A percentile compares a stretch with the other conserved stretches of the same genome.
Conservation (phyloP, 2,888 invertebrate genomes). For the Thecocarcelia acutangulata region DNA sequence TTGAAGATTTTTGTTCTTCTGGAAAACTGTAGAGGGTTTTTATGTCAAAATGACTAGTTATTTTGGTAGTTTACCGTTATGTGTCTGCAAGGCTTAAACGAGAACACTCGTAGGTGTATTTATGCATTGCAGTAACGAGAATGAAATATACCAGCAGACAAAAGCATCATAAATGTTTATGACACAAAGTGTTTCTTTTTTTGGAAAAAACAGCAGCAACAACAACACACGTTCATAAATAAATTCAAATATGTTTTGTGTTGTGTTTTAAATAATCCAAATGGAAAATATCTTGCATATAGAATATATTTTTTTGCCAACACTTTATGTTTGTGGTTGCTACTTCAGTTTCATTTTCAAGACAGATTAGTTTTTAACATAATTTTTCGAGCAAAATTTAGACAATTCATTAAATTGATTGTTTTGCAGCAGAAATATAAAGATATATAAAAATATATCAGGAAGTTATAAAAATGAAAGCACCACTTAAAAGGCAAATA, state of each 20-base stretch:
- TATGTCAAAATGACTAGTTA: conserved; percentile 65
- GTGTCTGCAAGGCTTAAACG: conserved; percentile 8
- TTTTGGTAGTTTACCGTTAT: conserved; percentile 52
- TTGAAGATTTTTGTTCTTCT: conserved; percentile 18
- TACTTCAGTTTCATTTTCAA: not conserved
- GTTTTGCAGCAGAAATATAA: not conserved
- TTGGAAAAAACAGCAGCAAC: not conserved
- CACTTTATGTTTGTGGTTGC: not conserved
- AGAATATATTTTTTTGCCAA: not conserved
- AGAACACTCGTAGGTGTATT: not conserved
- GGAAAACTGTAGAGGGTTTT: conserved; percentile 48
- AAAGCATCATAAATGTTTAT: conserved; percentile 51
- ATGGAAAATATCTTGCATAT: conserved; percentile 24
- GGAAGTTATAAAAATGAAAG: not conserved
- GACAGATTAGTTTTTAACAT: conserved; percentile 21
- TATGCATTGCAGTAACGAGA: not conserved
- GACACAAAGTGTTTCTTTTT: conserved; percentile 41
- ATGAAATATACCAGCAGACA: conserved; percentile 17
- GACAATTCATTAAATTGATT: conserved; percentile 51
- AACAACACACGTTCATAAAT: not conserved
- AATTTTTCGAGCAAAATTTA: conserved; percentile 26
- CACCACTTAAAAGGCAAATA: not conserved
- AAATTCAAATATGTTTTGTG: conserved; percentile 27
- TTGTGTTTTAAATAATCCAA: conserved; percentile 51
- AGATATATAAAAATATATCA: too few relatives aligned